Evolutionary conservation across 30 jellyfish, hydroid and myxozoan genomes (phyloP).

Genomic region (Cassiopea andromeda): DNA sequence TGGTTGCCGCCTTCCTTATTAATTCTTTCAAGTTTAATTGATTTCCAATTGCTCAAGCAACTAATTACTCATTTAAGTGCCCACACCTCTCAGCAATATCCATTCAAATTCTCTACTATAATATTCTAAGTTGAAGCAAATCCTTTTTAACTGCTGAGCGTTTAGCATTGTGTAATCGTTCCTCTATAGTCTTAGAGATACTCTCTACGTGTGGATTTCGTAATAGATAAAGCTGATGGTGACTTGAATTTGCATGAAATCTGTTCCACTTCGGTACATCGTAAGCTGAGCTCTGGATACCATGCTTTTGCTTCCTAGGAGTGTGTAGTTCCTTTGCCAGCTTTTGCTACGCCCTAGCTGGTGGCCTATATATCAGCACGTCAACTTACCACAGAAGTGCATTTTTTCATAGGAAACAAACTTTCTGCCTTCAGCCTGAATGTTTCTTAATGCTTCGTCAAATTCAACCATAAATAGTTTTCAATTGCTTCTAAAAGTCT

Average conservation of each 20-base stretch:
- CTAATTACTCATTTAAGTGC: not conserved
- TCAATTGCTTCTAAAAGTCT: too few species aligned
- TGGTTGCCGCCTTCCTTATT: not conserved
- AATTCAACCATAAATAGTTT: too few species aligned
- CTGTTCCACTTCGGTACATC: too few species aligned
- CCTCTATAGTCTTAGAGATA: not conserved
- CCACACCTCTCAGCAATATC: not conserved
- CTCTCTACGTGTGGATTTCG: not conserved
- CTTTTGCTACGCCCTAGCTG: not conserved
- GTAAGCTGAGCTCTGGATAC: too few species aligned
- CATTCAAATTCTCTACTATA: not conserved
- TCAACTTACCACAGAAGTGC: not conserved
- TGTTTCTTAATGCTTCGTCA: too few species aligned
- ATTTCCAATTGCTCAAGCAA: not conserved
- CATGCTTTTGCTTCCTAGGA: not conserved
- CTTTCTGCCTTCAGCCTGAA: too few species aligned
- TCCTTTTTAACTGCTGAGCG: not conserved
- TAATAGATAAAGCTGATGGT: not conserved
- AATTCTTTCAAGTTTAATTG: not conserved
- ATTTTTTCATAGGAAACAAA: not conserved
- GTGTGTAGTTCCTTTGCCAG: not conserved
- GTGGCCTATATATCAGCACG: not conserved
- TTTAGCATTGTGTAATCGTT: not conserved
- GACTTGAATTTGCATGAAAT: too few species aligned
- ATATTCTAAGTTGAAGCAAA: not conserved